These are phyloP conservation scores for Eumeta japonica DNA, from an alignment of 1,140 invertebrate genomes.

Conservation along the genomic window DNA sequence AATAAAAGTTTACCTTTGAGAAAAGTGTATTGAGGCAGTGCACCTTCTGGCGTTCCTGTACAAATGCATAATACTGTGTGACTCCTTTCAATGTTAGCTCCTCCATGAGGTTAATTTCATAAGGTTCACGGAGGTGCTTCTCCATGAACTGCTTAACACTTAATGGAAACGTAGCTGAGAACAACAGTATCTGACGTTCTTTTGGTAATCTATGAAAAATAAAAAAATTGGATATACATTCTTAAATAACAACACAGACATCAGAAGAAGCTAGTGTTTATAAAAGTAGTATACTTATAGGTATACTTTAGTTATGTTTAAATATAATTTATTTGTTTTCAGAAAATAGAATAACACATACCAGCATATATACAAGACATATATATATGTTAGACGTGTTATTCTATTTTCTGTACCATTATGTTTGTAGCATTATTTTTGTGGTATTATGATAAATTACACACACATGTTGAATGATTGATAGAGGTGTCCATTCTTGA, in stretches of 20 bases:
- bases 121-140: conserved; percentile 93
- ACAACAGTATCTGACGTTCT: conserved; percentile 96
- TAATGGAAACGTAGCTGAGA: conserved; percentile 98
- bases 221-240: too few relatives aligned
- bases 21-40: conserved; percentile 99
- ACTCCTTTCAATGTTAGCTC: conserved; percentile 98
- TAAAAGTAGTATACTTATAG: not conserved
- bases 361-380: too few relatives aligned
- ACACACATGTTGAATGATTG: too few relatives aligned
- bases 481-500: too few relatives aligned
- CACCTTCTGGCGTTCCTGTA: conserved; percentile 99
- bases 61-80: conserved; percentile 99
- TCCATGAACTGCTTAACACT: conserved; percentile 99
- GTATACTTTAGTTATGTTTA: too few relatives aligned
- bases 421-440: too few relatives aligned
- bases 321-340: too few relatives aligned
- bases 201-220: conserved; percentile 70
- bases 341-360: too few relatives aligned
- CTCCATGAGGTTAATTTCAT: conserved; percentile 99
- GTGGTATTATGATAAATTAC: too few relatives aligned
- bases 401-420: too few relatives aligned
- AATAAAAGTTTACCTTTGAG: conserved; percentile 88
- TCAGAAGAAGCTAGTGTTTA: not conserved
- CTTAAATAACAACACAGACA: not conserved
- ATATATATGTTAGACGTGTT: too few relatives aligned